Evolutionary conservation across 2,113 vertebrate genomes (phyloP).

Genomic region (Psephotus haematonotus): DNA sequence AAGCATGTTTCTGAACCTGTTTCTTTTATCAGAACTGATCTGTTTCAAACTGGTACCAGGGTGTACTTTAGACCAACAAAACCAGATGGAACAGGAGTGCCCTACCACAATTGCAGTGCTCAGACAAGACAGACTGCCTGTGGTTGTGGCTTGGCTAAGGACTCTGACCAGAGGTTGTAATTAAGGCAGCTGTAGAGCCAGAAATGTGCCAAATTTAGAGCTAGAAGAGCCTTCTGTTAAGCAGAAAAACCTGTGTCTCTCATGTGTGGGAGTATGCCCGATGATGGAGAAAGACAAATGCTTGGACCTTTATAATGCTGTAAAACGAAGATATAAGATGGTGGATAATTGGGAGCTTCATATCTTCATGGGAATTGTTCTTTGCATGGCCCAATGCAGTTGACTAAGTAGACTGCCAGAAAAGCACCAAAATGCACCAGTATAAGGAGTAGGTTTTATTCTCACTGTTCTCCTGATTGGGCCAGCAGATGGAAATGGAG

Average conservation of each 20-base stretch:
- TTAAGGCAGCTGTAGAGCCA: not conserved
- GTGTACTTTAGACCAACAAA: not conserved
- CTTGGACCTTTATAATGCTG: not conserved
- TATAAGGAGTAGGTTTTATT: conserved; percentile 32
- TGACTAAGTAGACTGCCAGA: conserved; percentile 3
- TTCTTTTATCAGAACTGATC: rapidly evolving
- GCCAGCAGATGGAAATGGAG: conserved; percentile 62
- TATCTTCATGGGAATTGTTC: not conserved
- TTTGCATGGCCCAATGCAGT: not conserved
- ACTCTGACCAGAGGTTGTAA: not conserved
- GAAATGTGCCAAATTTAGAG: not conserved
- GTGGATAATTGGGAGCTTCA: not conserved
- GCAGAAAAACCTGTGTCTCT: not conserved
- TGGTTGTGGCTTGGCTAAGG: not conserved
- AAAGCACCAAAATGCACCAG: conserved; percentile 6
- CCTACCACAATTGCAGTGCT: not conserved
- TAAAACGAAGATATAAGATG: not conserved
- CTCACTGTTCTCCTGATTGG: conserved; percentile 54
- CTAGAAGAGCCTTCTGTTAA: not conserved
- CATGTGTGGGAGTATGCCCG: not conserved
- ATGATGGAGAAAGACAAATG: not conserved
- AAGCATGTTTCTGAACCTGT: not conserved
- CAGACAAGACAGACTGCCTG: not conserved
- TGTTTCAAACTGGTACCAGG: not conserved
- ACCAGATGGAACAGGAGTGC: not conserved